Evolutionary conservation across 2,113 vertebrate species (phyloP).

Genomic region (Vulpes vulpes): DNA sequence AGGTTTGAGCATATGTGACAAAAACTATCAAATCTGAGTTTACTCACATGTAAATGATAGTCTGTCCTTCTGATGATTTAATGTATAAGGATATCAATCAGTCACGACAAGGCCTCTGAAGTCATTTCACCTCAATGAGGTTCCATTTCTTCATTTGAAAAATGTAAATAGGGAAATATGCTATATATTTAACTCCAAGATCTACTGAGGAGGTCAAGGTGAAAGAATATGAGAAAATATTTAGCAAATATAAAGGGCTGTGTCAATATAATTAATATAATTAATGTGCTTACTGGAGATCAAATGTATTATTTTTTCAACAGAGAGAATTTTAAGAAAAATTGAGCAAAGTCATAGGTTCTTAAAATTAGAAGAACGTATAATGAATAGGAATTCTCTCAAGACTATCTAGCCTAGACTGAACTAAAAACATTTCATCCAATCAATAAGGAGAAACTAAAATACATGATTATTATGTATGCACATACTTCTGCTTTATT

Average conservation of each 20-base stretch:
- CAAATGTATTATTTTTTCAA: neutral
- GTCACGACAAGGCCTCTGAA: constrained; percentile 25
- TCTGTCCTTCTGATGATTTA: constrained; percentile 10
- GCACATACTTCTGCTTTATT: neutral
- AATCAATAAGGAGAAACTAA: neutral
- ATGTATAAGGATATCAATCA: constrained; percentile 5
- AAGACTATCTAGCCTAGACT: neutral
- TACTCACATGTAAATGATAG: constrained; percentile 59
- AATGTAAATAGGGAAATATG: constrained; percentile 27
- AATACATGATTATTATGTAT: neutral
- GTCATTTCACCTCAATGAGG: constrained; percentile 42
- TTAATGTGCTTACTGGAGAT: neutral
- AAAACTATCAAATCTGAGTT: constrained; percentile 35
- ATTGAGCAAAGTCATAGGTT: neutral
- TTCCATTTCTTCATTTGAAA: constrained; percentile 53
- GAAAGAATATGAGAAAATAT: constrained; percentile 4
- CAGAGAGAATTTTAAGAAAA: constrained; percentile 30
- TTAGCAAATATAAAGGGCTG: neutral
- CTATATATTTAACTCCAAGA: neutral
- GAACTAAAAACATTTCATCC: neutral
- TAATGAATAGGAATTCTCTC: neutral
- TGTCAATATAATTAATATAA: neutral
- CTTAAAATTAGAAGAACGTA: neutral
- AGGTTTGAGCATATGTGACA: constrained; percentile 55
- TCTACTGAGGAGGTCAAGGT: constrained; percentile 19